These are phyloP conservation scores for Pseudomugil tenellus DNA, from an alignment of 2,797 vertebrate species.

Conservation along the genomic window DNA sequence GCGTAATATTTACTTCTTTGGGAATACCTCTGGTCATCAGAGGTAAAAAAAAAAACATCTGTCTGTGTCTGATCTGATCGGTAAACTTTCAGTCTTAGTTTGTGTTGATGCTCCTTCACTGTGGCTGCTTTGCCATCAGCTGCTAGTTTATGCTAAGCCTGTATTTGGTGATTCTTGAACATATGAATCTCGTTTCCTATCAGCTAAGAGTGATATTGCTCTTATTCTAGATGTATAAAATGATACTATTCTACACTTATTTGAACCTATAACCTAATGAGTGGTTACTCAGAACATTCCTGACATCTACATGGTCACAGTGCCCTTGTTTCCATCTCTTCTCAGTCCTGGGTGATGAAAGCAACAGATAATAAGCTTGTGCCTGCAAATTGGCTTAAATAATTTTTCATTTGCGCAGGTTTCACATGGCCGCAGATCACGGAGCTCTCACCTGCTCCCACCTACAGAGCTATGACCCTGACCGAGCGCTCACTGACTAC, in stretches of 20 bases:
- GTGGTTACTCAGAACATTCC: neutral
- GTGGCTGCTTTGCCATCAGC: neutral
- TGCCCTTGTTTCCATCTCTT: neutral
- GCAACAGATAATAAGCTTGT: neutral
- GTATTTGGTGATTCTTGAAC: neutral
- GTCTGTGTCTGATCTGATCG: neutral
- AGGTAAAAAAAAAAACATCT: no score
- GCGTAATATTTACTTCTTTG: neutral
- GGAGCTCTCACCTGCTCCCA: constrained; percentile 88
- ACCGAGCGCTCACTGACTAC: constrained; percentile 94
- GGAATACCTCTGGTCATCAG: neutral
- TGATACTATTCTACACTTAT: neutral
- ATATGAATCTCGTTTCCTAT: neutral
- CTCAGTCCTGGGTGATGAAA: neutral
- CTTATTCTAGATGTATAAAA: neutral
- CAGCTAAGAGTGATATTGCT: neutral
- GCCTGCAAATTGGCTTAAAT: neutral
- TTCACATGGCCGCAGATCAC: constrained; percentile 80
- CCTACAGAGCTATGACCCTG: constrained; percentile 96
- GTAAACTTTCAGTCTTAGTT: neutral
- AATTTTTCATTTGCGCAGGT: constrained; percentile 72
- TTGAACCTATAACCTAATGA: neutral
- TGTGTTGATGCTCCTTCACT: neutral
- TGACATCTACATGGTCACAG: neutral
- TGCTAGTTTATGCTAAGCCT: neutral